A percentile compares a stretch with the other conserved stretches of the same genome.
Conservation (phyloP, 2,888 invertebrate species). For the Meteorus cinctellus region DNA sequence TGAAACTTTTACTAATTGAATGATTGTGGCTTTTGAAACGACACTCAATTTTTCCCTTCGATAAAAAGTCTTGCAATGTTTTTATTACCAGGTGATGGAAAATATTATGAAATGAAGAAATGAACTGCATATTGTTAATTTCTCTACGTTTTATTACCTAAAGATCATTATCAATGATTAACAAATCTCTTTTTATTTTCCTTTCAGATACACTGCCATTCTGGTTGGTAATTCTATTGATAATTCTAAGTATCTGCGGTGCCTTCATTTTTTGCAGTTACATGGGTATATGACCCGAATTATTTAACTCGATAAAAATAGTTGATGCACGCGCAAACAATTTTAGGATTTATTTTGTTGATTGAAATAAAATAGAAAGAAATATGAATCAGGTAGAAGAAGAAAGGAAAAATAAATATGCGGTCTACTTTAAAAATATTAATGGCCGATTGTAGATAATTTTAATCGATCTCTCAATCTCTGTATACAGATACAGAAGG, state of each 20-base stretch:
- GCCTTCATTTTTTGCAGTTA: conserved; percentile 90
- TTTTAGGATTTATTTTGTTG: conserved; percentile 44
- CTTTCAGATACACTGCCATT: conserved; percentile 86
- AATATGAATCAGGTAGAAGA: not conserved
- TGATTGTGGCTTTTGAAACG: too few species aligned
- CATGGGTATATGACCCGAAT: conserved; percentile 78
- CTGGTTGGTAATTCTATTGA: conserved; percentile 85
- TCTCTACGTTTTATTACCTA: too few species aligned
- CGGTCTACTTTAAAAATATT: not conserved
- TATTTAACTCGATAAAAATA: conserved; percentile 37
- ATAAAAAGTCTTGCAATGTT: too few species aligned
- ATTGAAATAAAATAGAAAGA: not conserved
- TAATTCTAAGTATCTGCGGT: conserved; percentile 84
- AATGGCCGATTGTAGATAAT: not conserved
- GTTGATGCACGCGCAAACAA: conserved; percentile 43
- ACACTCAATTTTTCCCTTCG: too few species aligned
- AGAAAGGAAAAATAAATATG: not conserved
- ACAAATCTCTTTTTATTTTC: conserved; percentile 41
- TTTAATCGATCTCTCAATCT: not conserved
- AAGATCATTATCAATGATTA: conserved; percentile 13
- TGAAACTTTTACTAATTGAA: too few species aligned
- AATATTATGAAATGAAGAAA: too few species aligned
- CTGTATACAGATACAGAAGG: not conserved
- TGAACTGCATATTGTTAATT: too few species aligned
- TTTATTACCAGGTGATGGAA: too few species aligned